Evolutionary conservation across 2,797 vertebrate genomes (phyloP), one percentile per base, ranked within the genome.

Genomic region (Steatocranus sp.): DNA sequence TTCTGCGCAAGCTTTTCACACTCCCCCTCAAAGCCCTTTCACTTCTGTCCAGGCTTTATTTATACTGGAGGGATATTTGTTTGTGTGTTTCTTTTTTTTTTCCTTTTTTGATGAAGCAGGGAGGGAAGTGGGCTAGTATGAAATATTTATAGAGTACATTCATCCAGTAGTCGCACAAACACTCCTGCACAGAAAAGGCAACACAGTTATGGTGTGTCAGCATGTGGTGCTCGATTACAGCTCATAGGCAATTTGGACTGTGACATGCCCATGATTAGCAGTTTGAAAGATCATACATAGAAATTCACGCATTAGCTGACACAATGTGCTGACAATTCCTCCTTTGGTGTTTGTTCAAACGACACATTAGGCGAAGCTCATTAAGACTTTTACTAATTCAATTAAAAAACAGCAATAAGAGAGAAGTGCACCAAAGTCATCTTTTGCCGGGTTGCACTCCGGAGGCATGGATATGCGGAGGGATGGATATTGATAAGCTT

Each of bases 101-200:
- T 84, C 25, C 20, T 78, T 81, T 86, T 81, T 83, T 78, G 81
- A 70, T 76, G 43, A 85, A 76, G 77, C 75, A 49, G 46, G 46
- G 77, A 84, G 48, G 56, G 90, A 91, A 90, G 82, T 86, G 86
- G 87, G 89, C 76, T 90, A 68, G 54, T 18, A 82, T 94, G 53
- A 94, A 94, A 92, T 94, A 95, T 95, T 94, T 84, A 94, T 91
- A 81, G 79, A 79, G 76, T 74, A 56, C 11, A 32, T 87, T 88
- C 76, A 79, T 90, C 76, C 49, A 15, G 82, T 61, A 56, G 82
- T 88, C 18, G 8, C 83, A 91, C 84, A 87, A 87, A 92, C 79
- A 85, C 15, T 54, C 80, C 87, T 81, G 80, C 63, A 86, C 76
- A 80, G 36, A 89, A 74, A n/a, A 68, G 74, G 18, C 27, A 53